These are phyloP conservation scores for Hypercompe scribonia DNA, from an alignment of 2,888 invertebrate genomes.

Conservation along the genomic window DNA sequence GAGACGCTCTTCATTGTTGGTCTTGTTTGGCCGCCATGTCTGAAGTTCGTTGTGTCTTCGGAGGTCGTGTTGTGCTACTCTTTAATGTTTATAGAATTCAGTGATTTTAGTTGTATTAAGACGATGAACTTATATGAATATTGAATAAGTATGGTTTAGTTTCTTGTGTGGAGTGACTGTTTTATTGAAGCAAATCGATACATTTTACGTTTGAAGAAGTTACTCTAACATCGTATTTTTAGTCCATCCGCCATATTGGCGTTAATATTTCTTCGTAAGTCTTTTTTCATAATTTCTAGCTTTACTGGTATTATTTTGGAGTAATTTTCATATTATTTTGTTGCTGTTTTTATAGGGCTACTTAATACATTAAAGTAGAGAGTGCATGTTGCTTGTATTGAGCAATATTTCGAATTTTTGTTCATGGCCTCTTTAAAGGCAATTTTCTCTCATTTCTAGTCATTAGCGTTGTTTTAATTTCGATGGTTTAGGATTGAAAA, in stretches of 20 bases:
- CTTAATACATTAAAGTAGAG: conserved; percentile 68
- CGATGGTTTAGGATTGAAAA: conserved; percentile 35
- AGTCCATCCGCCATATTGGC: conserved; percentile 91
- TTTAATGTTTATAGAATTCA: conserved; percentile 80
- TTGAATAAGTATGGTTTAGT: conserved; percentile 73
- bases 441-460: conserved; percentile 72
- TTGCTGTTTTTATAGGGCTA: conserved; percentile 84
- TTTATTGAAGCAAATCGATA: conserved; percentile 76
- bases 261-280: conserved; percentile 87
- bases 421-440: conserved; percentile 80
- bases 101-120: conserved; percentile 75
- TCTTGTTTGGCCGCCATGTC: conserved; percentile 86
- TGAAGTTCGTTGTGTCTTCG: conserved; percentile 84
- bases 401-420: conserved; percentile 68
- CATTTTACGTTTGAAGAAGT: conserved; percentile 80
- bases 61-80: conserved; percentile 86
- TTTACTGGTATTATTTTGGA: conserved; percentile 72
- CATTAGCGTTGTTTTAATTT: conserved; percentile 53
- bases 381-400: conserved; percentile 70
- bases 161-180: conserved; percentile 78
- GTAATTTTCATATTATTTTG: conserved; percentile 72
- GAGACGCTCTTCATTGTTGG: conserved; percentile 80
- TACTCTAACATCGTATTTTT: conserved; percentile 86
- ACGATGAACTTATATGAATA: conserved; percentile 73
- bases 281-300: conserved; percentile 83